A percentile compares a stretch with the other conserved stretches of the same genome.
phyloP scores from a whole-genome alignment of 92 coral and sea anemone species.

The Plumapathes pennacea region DNA sequence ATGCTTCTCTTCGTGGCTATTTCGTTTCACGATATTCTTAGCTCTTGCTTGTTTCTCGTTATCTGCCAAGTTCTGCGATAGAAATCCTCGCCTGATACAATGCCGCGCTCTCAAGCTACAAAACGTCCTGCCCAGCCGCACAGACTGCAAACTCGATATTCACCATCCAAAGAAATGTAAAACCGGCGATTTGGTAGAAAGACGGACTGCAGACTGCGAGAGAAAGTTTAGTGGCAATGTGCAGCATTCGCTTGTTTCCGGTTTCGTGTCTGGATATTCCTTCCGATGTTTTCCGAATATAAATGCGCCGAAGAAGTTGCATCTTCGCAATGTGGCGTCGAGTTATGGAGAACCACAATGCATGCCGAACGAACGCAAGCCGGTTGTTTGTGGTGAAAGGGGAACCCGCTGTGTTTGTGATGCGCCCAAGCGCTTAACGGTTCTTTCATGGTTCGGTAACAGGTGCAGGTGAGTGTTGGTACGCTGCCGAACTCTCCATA shows the following conservation, averaged over 20 bases:
- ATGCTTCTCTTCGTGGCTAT: no score
- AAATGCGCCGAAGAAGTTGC: conserved; percentile 45
- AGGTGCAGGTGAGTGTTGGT: conserved; percentile 81
- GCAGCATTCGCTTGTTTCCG: conserved; percentile 44
- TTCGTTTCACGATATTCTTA: no score
- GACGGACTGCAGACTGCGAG: conserved; percentile 74
- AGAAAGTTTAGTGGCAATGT: conserved; percentile 52
- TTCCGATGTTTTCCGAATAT: conserved; percentile 74
- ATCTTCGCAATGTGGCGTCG: conserved; percentile 68
- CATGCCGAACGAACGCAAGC: conserved; percentile 37
- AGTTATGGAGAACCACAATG: conserved; percentile 84
- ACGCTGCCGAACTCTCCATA: no score
- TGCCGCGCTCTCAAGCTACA: conserved; percentile 81
- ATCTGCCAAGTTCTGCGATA: conserved; percentile 64
- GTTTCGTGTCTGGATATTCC: conserved; percentile 33
- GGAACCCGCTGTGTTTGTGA: conserved; percentile 96
- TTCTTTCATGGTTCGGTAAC: no score
- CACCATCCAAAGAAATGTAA: conserved; percentile 62
- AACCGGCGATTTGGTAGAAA: conserved; percentile 85
- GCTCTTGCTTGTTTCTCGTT: no score
- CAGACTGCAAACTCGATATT: conserved; percentile 77
- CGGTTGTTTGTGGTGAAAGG: conserved; percentile 77
- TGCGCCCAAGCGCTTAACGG: no score
- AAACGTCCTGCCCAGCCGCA: conserved; percentile 69
- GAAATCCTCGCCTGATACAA: conserved; percentile 70